Conservation (phyloP, 2,113 vertebrate species). For the Leucosticte australis region DNA sequence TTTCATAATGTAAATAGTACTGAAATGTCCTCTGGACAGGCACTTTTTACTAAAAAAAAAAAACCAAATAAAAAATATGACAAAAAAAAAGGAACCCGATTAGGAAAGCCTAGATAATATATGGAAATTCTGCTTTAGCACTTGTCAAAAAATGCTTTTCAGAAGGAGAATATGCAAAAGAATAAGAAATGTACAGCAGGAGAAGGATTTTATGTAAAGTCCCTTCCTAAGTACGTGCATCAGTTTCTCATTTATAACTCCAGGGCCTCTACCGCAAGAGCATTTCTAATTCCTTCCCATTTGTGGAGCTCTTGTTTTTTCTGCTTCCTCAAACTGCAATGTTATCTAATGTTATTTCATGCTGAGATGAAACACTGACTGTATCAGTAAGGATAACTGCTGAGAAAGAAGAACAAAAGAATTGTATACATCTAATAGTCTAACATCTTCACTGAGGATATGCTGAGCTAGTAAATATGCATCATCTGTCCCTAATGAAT, state of each 20-base stretch:
- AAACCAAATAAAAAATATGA: too few species aligned
- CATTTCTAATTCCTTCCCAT: conserved; percentile 69
- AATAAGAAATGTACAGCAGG: conserved; percentile 16
- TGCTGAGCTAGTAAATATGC: conserved; percentile 69
- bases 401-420: conserved; percentile 73
- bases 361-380: conserved; percentile 69
- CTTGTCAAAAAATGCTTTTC: conserved; percentile 42
- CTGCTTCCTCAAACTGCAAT: conserved; percentile 30
- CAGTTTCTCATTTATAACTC: conserved; percentile 54
- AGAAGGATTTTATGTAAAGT: conserved; percentile 20
- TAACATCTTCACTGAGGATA: conserved; percentile 53
- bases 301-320: conserved; percentile 63
- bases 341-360: conserved; percentile 74
- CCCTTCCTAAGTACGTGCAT: conserved; percentile 20
- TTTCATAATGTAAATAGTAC: neutral
- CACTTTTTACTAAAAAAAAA: neutral
- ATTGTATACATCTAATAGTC: conserved; percentile 54
- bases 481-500: conserved; percentile 58
- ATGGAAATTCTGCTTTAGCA: neutral
- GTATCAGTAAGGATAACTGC: conserved; percentile 64
- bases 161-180: conserved; percentile 26
- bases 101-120: neutral
- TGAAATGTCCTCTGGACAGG: neutral
- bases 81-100: neutral
- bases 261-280: conserved; percentile 13